Evolutionary conservation across 2,888 invertebrate genomes (phyloP).

Genomic region (Micropterix aruncella): DNA sequence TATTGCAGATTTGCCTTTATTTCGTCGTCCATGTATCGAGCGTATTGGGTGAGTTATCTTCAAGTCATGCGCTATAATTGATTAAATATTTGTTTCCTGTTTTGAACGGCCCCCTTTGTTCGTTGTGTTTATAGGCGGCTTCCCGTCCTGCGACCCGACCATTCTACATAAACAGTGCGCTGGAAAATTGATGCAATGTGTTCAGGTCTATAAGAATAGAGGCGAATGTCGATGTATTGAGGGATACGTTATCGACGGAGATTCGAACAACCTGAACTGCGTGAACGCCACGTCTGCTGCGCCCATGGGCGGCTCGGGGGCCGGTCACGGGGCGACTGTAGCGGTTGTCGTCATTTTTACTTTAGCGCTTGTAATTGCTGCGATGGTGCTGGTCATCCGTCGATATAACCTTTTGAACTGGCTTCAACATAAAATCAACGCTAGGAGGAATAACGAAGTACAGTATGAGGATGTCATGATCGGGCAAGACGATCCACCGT

Average conservation of each 20-base stretch:
- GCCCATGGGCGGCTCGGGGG: conserved; percentile 12
- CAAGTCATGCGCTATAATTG: not conserved
- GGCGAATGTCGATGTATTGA: conserved; percentile 20
- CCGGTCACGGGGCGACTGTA: conserved; percentile 20
- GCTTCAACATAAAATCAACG: conserved; percentile 25
- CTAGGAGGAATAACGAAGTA: conserved; percentile 27
- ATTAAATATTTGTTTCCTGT: not conserved
- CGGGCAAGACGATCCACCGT: conserved; percentile 35
- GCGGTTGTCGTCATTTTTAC: conserved; percentile 27
- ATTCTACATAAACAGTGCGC: conserved; percentile 20
- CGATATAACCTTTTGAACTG: conserved; percentile 33
- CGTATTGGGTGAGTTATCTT: not conserved
- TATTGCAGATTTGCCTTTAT: not conserved
- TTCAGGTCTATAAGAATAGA: conserved; percentile 11
- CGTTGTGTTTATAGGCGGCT: conserved; percentile 25
- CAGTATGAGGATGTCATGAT: conserved; percentile 42
- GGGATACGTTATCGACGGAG: conserved; percentile 6
- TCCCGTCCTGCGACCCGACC: conserved; percentile 31
- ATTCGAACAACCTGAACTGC: conserved; percentile 11
- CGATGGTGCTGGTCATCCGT: conserved; percentile 27
- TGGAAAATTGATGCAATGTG: conserved; percentile 23
- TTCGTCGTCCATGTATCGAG: not conserved
- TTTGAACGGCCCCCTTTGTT: not conserved
- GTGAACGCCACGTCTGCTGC: conserved; percentile 21
- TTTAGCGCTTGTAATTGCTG: conserved; percentile 25